These are phyloP conservation scores for Cerceris ruficornis DNA, from an alignment of 2,888 invertebrate genomes.

Conservation along the genomic window DNA sequence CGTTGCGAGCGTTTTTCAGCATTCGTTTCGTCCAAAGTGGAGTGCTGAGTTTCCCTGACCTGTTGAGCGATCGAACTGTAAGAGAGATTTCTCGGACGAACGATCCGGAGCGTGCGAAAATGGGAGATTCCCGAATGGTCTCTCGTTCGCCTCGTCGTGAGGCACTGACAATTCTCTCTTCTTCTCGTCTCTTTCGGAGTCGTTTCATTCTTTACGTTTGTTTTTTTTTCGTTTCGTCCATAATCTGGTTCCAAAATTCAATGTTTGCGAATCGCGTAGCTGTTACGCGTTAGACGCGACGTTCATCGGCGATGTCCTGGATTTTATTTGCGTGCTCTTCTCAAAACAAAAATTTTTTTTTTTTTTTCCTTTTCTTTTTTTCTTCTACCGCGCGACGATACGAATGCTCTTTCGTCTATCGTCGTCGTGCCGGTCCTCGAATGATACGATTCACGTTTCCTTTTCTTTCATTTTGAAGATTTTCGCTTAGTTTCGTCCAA, in stretches of 20 bases:
- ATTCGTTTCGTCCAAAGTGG: slow-evolving; percentile 7
- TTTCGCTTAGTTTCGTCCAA: not conserved
- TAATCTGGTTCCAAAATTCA: slow-evolving; percentile 35
- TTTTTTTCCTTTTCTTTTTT: not conserved
- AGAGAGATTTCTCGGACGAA: slow-evolving; percentile 23
- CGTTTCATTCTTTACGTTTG: not conserved
- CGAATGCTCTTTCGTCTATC: slow-evolving; percentile 7
- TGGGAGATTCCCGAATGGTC: slow-evolving; percentile 42
- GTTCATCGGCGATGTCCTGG: slow-evolving; percentile 30
- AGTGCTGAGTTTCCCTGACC: slow-evolving; percentile 17
- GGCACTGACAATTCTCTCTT: slow-evolving; percentile 6
- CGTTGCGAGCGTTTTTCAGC: slow-evolving; percentile 12
- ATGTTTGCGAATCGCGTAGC: slow-evolving; percentile 74
- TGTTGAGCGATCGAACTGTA: slow-evolving; percentile 43
- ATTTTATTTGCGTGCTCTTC: not conserved
- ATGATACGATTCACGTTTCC: slow-evolving; percentile 13
- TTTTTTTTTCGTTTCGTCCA: slow-evolving; percentile 46
- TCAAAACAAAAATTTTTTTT: too few species aligned
- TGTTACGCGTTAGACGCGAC: slow-evolving; percentile 76
- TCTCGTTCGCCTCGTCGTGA: slow-evolving; percentile 23
- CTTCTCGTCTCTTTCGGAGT: slow-evolving; percentile 15
- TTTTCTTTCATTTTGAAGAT: not conserved
- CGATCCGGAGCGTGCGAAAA: slow-evolving; percentile 40
- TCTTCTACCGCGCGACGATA: slow-evolving; percentile 10
- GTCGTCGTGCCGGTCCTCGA: slow-evolving; percentile 25